Base-by-base conservation (phyloP, 2,888 invertebrate genomes). In the Cynaeus angustus region DNA sequence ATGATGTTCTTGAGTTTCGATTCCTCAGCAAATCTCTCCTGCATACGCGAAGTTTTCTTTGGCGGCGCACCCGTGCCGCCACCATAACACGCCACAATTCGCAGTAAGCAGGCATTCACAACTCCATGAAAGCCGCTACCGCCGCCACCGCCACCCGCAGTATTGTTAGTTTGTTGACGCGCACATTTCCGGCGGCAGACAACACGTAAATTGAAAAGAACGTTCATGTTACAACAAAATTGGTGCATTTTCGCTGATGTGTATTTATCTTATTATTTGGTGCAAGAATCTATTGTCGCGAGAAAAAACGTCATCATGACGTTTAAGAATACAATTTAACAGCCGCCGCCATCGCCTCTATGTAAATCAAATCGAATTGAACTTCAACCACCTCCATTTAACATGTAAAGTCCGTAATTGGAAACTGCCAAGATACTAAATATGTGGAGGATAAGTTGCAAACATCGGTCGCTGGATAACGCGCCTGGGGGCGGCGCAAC, bases 151-250 rank as follows among this genome's bases (percentile, higher is more conserved):
- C 48, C 59, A 30, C 38, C 45, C 46, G 61, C 46, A 38, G 37
- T 50, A 65, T 68, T 68, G 68, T 68, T 30, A 13, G 59, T 46
- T 53, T 53, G 52, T 53, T 55, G 68, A 45, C 65, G 56, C 33
- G 65, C 26, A 55, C 62, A 68, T 68, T 68, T 68, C 68, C 68
- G 68, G 68, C 55, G 66, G 67, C 70, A 72, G 72, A 70, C 73
- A 41, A 37, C 37, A 66, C 68, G 70, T 52, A 67, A 69, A 74
- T 74, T 75, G 73, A 73, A 74, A 72, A 72, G 70, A 71, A 68
- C 68, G 70, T 70, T 73, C 72, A 53, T 33, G 72, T 73, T 75
- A 72, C 75, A 68, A 66, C 53, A 68, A 72, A 74, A 73, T 72
- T 65, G 58, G 62, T 56, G 64, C 69, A 66, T 74, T 70, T 72